phyloP scores from a whole-genome alignment of 92 coral and sea anemone genomes.

The Hydrozoanthus gracilis region DNA sequence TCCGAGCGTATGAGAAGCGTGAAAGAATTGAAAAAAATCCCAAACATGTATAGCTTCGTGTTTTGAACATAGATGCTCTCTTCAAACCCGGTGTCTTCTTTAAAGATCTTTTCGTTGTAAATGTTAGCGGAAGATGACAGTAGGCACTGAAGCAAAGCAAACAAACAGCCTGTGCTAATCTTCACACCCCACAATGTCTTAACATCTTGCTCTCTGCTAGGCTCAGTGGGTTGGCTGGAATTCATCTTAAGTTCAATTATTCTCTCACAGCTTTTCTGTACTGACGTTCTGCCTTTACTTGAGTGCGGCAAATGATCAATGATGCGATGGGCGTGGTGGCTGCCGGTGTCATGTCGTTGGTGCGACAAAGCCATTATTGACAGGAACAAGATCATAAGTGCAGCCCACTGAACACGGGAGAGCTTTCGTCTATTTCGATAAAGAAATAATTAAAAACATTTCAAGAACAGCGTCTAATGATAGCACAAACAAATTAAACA shows the following conservation, averaged over 20 bases:
- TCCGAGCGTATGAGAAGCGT: conserved; percentile 62
- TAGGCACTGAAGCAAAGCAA: conserved; percentile 69
- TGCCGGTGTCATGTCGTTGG: conserved; percentile 45
- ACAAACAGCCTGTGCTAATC: conserved; percentile 63
- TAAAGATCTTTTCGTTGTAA: conserved; percentile 82
- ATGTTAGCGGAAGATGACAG: conserved; percentile 77
- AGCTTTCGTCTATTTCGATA: conserved; percentile 52
- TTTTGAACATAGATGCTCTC: conserved; percentile 75
- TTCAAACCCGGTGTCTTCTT: conserved; percentile 76
- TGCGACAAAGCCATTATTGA: conserved; percentile 74
- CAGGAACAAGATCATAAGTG: conserved; percentile 66
- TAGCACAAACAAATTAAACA: no score
- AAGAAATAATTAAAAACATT: neutral
- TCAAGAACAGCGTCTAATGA: neutral
- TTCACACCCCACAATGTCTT: conserved; percentile 44
- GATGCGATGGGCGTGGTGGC: conserved; percentile 61
- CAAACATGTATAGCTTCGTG: conserved; percentile 73
- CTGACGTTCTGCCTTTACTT: neutral
- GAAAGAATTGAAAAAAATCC: conserved; percentile 65
- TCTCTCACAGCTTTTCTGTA: neutral
- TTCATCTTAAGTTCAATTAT: conserved; percentile 31
- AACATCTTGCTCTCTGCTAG: conserved; percentile 15
- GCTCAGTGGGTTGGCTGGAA: neutral
- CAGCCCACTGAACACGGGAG: conserved; percentile 73
- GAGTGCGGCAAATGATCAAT: conserved; percentile 31